Evolutionary conservation across 2,888 invertebrate genomes (phyloP), one percentile per base, ranked within the genome.

Genomic region (Oscheius myriophilus): DNA sequence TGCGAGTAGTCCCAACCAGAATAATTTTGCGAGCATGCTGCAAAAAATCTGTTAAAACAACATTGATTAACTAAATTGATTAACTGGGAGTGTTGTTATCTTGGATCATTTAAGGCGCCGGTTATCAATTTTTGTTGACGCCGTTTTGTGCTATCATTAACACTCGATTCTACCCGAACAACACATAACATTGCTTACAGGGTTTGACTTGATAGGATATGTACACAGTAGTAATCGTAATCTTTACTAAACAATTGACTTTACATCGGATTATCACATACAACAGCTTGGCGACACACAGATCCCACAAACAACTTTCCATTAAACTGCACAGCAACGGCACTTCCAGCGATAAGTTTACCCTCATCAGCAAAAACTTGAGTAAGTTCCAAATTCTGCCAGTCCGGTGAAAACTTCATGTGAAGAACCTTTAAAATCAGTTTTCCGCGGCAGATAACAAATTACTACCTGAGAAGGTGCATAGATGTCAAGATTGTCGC

Each of bases 341-440:
- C 55, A 26, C 70, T 69, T 16, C 69, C 73, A 0, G 72, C 69
- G 14, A 71, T 42, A 33, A 71, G 72, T 11, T 57, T 33, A 0
- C 77, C 77, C 43, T 77, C 77, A 54, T 77, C 77, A 2, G 68
- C 52, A 25, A 72, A 67, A 0, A 71, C 59, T 54, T 77, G 72
- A 11, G 67, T 68, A 6, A 75, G 53, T 53, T 74, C 66, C 0
- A 67, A 67, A 1, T 46, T 39, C 18, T 70, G 71, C 55, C 53
- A 68, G 43, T 77, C 74, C 0, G 57, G 7, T 1, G 72, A 69
- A 62, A 75, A 74, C 25, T 72, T 68, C 46, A 75, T 53, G 6
- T 69, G 69, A 7, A 77, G 69, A 11, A 75, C 71, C 74, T 70
- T 49, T n/a, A n/a, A n/a, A n/a, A n/a, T n/a, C n/a, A n/a, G n/a